Evolutionary conservation across 2,888 invertebrate genomes (phyloP), one percentile per base, ranked within the genome.

Genomic region (Andrena flavipes): DNA sequence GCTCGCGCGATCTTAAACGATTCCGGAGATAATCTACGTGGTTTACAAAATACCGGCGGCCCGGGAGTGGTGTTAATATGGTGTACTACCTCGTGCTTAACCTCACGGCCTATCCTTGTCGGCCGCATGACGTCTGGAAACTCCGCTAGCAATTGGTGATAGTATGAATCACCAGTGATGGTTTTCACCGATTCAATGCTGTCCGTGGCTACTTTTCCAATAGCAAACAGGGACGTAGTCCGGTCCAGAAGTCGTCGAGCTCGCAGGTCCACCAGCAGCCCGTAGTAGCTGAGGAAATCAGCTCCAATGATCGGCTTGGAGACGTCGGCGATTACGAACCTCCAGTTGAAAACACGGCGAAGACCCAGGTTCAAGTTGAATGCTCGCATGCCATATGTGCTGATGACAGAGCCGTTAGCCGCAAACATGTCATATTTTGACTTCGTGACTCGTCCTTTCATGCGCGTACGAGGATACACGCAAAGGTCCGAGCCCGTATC

Each of bases 21-120:
- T 29, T 2, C 93, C 80, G 77, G 85, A 84, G 20, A 91, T 90
- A 92, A 72, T 0, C 91, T 87, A 1, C 92, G 88, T 1, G 92
- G 91, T 13, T 90, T 68, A 88, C 81, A 42, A 30, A 60, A 65
- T 4, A 84, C 85, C 0, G 90, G 91, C 8, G 87, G 88, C 10
- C 88, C 90, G 20, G 82, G 76, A 7, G 85, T 88, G 0, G 89
- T 92, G 29, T 85, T 76, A 6, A 90, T 91, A 68, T 88, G 74
- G 67, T 90, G 91, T 1, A 75, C 62, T 2, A 87, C 88, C 20
- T 80, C 70, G 59, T 89, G 90, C 51, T 72, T 71, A n/a, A 23
- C 20, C 5, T 60, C 48, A 13, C n/a, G 23, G n/a, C 69, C 29
- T 2, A 42, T 20, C 42, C 73, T 80, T 0, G 51, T 26, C 0